Conservation (phyloP, 2,888 invertebrate species). For the Drosophila atripex region DNA sequence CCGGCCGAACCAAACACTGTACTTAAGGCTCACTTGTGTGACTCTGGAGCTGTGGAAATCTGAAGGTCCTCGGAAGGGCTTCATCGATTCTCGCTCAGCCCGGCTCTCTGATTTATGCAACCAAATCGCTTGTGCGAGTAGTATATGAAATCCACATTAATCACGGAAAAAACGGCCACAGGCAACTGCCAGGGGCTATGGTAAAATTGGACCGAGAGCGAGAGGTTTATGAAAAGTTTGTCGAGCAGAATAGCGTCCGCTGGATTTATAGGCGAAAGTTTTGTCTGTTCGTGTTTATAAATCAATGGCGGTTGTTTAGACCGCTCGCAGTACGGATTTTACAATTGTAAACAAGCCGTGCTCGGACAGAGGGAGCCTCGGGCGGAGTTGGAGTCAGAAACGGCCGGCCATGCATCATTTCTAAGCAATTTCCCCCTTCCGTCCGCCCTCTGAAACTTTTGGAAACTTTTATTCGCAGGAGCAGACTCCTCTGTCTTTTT, state of each 20-base stretch:
- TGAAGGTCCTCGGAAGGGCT: background rate
- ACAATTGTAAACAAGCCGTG: conserved; percentile 68
- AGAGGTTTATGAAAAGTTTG: conserved; percentile 71
- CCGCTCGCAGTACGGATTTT: conserved; percentile 50
- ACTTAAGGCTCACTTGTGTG: conserved; percentile 30
- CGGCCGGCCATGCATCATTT: conserved; percentile 67
- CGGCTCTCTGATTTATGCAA: conserved; percentile 59
- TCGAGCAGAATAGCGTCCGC: conserved; percentile 49
- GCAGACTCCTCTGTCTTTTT: conserved; percentile 30
- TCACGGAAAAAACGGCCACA: conserved; percentile 53
- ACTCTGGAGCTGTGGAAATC: background rate
- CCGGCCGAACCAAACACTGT: conserved; percentile 14
- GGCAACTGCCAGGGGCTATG: background rate
- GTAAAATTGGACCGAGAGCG: conserved; percentile 44
- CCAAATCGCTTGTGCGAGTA: conserved; percentile 53
- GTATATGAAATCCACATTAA: conserved; percentile 67
- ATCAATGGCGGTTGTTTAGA: conserved; percentile 75
- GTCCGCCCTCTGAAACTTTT: conserved; percentile 58
- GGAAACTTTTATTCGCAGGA: conserved; percentile 49
- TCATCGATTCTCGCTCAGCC: conserved; percentile 23
- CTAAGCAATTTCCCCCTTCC: conserved; percentile 72
- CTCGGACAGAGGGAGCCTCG: conserved; percentile 21
- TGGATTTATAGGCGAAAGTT: conserved; percentile 73
- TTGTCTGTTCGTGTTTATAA: conserved; percentile 60
- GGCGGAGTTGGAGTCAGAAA: conserved; percentile 29